Evolutionary conservation across 2,797 vertebrate species (phyloP).

Genomic region (Anguilla pacifica): DNA sequence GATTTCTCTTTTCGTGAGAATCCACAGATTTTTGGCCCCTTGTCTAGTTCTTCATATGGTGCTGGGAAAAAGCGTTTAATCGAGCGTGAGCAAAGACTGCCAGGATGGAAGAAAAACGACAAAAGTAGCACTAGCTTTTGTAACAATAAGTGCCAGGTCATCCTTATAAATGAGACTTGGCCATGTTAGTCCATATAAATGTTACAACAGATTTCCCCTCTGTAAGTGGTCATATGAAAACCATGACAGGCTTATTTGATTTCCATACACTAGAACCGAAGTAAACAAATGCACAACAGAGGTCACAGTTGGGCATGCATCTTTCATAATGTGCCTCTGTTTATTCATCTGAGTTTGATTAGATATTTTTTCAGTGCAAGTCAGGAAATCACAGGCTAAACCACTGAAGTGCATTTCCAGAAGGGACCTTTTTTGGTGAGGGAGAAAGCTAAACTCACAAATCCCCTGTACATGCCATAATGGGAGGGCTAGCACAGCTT

Average conservation of each 20-base stretch:
- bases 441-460: conserved; percentile 2
- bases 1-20: conserved; percentile 36
- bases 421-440: background rate
- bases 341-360: background rate
- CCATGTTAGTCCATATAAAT: background rate
- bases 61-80: conserved; percentile 26
- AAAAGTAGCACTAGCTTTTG: background rate
- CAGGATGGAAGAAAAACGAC: conserved; percentile 11
- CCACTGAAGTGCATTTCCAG: background rate
- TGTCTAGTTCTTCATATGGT: conserved; percentile 10
- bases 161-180: background rate
- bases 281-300: background rate
- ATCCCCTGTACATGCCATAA: background rate
- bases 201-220: background rate
- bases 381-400: background rate
- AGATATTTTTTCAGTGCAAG: background rate
- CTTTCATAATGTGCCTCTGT: background rate
- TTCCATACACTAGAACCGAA: background rate
- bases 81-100: conserved; percentile 22
- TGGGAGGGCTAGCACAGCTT: background rate
- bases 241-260: background rate
- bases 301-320: background rate
- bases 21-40: conserved; percentile 31
- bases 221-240: background rate
- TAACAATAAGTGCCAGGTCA: background rate